phyloP scores from a whole-genome alignment of 1,140 invertebrate species.

The Drosophila funebris region DNA sequence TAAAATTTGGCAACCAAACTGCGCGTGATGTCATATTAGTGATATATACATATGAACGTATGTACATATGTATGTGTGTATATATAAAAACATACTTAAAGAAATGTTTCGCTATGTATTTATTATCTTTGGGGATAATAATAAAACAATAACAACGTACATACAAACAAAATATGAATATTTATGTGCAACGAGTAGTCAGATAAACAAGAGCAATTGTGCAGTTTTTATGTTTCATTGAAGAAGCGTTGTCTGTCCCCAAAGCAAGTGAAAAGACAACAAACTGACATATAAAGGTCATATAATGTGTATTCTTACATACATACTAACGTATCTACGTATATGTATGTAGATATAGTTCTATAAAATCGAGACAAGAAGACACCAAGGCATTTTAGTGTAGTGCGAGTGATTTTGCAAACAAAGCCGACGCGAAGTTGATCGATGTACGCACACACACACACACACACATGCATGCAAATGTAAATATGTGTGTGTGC shows the following conservation, averaged over 20 bases:
- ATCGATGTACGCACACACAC: constrained; percentile 2
- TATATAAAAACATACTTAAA: constrained; percentile 1
- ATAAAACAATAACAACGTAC: constrained; percentile 11
- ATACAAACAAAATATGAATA: constrained; percentile 8
- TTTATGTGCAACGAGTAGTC: not conserved
- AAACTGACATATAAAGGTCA: constrained; percentile 39
- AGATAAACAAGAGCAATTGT: not conserved
- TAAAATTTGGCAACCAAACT: constrained; percentile 19
- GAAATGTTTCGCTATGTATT: constrained; percentile 11
- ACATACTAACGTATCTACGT: constrained; percentile 9
- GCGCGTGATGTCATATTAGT: constrained; percentile 71
- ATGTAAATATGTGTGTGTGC: not conserved
- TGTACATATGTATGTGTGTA: not conserved
- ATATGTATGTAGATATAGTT: constrained; percentile 2
- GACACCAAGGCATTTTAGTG: constrained; percentile 13
- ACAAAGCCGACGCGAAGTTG: constrained; percentile 16
- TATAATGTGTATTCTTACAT: constrained; percentile 19
- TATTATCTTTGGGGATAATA: constrained; percentile 10
- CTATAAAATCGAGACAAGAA: constrained; percentile 9
- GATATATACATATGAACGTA: constrained; percentile 40
- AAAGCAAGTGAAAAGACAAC: constrained; percentile 14
- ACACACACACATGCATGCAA: not conserved
- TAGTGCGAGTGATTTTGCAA: constrained; percentile 11
- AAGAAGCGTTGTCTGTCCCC: not conserved
- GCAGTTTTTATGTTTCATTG: constrained; percentile 5